Conservation (phyloP, 2,797 vertebrate genomes). For the Scleropages formosus region DNA sequence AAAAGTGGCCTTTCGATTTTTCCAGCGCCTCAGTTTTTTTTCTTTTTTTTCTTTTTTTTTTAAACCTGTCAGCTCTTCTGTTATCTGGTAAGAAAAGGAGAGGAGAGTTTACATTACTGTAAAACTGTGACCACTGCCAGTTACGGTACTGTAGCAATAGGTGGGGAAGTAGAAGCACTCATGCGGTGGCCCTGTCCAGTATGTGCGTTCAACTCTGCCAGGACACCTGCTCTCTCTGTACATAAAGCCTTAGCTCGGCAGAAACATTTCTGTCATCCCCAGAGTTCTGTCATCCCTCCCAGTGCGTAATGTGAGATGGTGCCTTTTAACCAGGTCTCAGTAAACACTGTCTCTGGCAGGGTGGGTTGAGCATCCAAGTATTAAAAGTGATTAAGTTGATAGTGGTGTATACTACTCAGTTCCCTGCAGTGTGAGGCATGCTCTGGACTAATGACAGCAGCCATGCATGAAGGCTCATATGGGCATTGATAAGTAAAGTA, state of each 20-base stretch:
- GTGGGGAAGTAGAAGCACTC: too few relatives aligned
- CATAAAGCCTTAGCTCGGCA: not conserved
- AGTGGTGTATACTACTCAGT: slow-evolving; percentile 30
- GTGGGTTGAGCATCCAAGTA: slow-evolving; percentile 23
- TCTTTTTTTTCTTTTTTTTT: too few relatives aligned
- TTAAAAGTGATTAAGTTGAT: slow-evolving; percentile 53
- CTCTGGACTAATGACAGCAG: slow-evolving; percentile 48
- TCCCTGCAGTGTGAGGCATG: slow-evolving; percentile 24
- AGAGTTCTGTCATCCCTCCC: slow-evolving; percentile 33
- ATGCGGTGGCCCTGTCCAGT: too few relatives aligned
- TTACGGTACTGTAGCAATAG: too few relatives aligned
- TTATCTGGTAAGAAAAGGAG: too few relatives aligned
- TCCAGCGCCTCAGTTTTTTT: too few relatives aligned
- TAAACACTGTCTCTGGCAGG: slow-evolving; percentile 25
- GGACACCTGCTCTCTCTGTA: not conserved
- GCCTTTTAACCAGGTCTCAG: slow-evolving; percentile 6
- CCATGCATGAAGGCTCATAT: slow-evolving; percentile 57
- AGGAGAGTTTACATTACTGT: too few relatives aligned
- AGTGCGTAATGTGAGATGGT: slow-evolving; percentile 11
- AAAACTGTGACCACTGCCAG: too few relatives aligned
- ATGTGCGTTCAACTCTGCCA: too few relatives aligned
- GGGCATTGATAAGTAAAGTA: slow-evolving; percentile 46
- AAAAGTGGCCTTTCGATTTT: too few relatives aligned
- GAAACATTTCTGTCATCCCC: slow-evolving; percentile 44
- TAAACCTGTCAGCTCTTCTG: too few relatives aligned